These are phyloP conservation scores for Toxotes chatareus DNA, from an alignment of 2,113 vertebrate species.

Conservation along the genomic window DNA sequence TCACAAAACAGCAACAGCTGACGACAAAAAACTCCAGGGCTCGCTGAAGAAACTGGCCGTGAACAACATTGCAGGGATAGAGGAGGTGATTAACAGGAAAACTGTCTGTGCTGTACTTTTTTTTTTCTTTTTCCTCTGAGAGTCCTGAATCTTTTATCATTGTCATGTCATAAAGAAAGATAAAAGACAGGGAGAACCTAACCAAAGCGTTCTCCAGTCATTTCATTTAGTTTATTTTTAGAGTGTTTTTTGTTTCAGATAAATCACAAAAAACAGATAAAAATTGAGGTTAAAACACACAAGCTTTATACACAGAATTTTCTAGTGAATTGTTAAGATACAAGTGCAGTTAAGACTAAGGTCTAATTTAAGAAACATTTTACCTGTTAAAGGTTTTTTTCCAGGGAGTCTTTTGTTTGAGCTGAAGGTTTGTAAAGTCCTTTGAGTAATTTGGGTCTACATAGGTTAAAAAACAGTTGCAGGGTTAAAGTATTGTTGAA, in stretches of 20 bases:
- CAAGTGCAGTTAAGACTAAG: neutral
- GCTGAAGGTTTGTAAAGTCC: too few species aligned
- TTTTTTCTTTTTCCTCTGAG: neutral
- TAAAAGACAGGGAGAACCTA: constrained; percentile 5
- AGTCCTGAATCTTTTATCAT: constrained; percentile 29
- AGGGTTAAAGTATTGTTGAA: too few species aligned
- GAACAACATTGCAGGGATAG: constrained; percentile 98
- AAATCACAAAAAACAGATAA: neutral
- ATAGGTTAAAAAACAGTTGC: too few species aligned
- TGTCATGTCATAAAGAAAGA: constrained; percentile 9
- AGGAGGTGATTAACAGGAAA: constrained; percentile 88
- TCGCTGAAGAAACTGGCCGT: constrained; percentile 98
- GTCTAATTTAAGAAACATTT: neutral
- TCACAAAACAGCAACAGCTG: constrained; percentile 97
- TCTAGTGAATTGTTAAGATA: neutral
- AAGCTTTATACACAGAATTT: neutral
- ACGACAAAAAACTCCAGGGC: constrained; percentile 99
- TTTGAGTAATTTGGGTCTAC: too few species aligned
- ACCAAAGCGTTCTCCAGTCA: neutral
- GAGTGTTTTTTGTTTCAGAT: constrained; percentile 28
- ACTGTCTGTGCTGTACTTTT: neutral
- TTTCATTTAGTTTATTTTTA: constrained; percentile 48
- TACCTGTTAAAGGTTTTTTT: neutral
- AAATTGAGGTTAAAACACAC: neutral
- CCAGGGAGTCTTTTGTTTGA: too few species aligned